These are phyloP conservation scores for Leucoraja erinaceus DNA, from an alignment of 2,113 vertebrate genomes.

Conservation along the genomic window DNA sequence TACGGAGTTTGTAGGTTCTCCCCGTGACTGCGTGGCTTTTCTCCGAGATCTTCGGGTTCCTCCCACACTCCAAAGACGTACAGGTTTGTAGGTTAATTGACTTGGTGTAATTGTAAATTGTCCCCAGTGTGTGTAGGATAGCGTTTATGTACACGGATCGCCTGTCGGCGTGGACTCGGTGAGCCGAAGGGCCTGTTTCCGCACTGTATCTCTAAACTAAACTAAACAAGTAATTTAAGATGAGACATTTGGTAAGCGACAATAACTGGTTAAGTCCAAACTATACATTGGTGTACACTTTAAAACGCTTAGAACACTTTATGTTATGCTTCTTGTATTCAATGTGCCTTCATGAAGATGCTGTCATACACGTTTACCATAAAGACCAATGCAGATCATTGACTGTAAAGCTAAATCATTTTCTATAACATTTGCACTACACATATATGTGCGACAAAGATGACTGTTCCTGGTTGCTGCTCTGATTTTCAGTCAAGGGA, in stretches of 20 bases:
- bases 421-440: background rate
- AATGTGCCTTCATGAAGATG: background rate
- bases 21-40: too few relatives aligned
- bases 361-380: background rate
- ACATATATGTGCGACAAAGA: background rate
- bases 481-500: background rate
- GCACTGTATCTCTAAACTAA: too few relatives aligned
- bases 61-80: too few relatives aligned
- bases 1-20: too few relatives aligned
- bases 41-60: too few relatives aligned
- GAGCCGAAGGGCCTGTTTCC: too few relatives aligned
- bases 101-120: too few relatives aligned
- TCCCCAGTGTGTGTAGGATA: too few relatives aligned
- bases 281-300: background rate
- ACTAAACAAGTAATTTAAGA: background rate
- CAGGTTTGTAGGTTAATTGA: too few relatives aligned
- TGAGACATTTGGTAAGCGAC: background rate
- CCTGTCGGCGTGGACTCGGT: too few relatives aligned
- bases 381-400: background rate
- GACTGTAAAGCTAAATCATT: background rate
- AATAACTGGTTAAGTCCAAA: background rate
- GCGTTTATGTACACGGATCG: too few relatives aligned
- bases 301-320: background rate
- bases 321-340: background rate
- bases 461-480: too few relatives aligned